Evolutionary conservation across 64 coral and sea anemone species (phyloP).

Genomic region (Acropora yongei): DNA sequence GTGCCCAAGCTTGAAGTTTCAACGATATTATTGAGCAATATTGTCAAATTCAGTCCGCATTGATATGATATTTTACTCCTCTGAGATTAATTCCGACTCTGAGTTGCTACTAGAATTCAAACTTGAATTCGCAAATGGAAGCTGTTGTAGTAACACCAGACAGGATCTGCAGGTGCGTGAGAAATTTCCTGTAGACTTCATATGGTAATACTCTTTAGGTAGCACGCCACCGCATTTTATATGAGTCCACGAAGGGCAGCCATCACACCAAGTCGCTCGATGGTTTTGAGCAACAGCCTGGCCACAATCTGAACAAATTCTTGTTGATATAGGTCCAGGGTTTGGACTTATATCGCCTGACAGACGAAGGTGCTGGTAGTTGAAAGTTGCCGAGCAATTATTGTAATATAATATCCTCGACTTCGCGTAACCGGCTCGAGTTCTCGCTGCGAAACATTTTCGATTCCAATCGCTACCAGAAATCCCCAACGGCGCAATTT

Average conservation of each 20-base stretch:
- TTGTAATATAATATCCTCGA: conserved; percentile 49
- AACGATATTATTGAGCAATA: conserved; percentile 24
- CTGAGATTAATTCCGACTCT: conserved; percentile 25
- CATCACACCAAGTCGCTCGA: conserved; percentile 35
- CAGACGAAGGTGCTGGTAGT: conserved; percentile 44
- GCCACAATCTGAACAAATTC: conserved; percentile 55
- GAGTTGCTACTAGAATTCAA: conserved; percentile 45
- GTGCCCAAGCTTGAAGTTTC: conserved; percentile 35
- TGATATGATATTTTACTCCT: conserved; percentile 52
- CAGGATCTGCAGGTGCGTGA: conserved; percentile 61
- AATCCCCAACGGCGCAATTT: conserved; percentile 29
- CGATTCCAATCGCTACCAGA: conserved; percentile 37
- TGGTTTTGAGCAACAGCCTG: conserved; percentile 47
- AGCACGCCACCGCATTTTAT: conserved; percentile 58
- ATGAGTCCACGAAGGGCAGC: conserved; percentile 53
- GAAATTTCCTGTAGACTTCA: conserved; percentile 56
- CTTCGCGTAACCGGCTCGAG: conserved; percentile 47
- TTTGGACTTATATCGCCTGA: conserved; percentile 39
- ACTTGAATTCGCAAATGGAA: conserved; percentile 35
- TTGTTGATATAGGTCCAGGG: conserved; percentile 32
- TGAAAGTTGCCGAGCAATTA: conserved; percentile 53
- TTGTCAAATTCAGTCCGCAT: conserved; percentile 40
- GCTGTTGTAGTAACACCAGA: conserved; percentile 37
- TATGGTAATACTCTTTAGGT: conserved; percentile 58
- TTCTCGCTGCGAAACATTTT: conserved; percentile 48